phyloP scores from a whole-genome alignment of 2,888 invertebrate species.

The Himalopsyche kuldschensis region DNA sequence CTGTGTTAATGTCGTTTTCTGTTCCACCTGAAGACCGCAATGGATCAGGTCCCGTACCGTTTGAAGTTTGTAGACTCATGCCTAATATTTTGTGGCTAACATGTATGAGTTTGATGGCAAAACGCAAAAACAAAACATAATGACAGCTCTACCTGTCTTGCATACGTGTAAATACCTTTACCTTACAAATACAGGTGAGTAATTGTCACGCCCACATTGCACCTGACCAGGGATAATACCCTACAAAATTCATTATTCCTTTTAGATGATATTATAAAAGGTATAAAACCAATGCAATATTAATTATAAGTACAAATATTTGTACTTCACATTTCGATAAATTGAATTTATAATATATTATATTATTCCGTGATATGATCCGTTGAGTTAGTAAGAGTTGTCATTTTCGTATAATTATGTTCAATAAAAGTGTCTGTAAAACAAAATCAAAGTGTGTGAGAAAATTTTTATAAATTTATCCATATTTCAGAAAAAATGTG shows the following conservation, averaged over 20 bases:
- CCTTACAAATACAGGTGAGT: conserved; percentile 27
- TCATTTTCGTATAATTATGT: too few relatives aligned
- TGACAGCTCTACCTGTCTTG: conserved; percentile 7
- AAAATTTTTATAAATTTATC: too few relatives aligned
- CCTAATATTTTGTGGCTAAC: not conserved
- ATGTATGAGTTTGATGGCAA: conserved; percentile 2
- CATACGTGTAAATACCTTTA: conserved; percentile 24
- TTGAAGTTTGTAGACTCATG: conserved; percentile 25
- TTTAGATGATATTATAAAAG: not conserved
- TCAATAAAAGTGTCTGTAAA: too few relatives aligned
- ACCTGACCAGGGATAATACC: not conserved
- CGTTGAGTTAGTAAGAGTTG: too few relatives aligned
- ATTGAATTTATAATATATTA: too few relatives aligned
- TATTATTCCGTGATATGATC: too few relatives aligned
- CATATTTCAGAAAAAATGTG: too few relatives aligned
- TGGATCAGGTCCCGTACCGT: conserved; percentile 25
- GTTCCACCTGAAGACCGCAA: not conserved
- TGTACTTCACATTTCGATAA: too few relatives aligned
- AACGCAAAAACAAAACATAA: not conserved
- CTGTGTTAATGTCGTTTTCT: not conserved
- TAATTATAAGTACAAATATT: too few relatives aligned
- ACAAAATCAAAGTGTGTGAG: too few relatives aligned
- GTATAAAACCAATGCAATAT: too few relatives aligned
- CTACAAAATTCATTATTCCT: not conserved
- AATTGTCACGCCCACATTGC: conserved; percentile 30